phyloP scores from a whole-genome alignment of 1,140 invertebrate genomes.

The Zaprionus gabonicus region DNA sequence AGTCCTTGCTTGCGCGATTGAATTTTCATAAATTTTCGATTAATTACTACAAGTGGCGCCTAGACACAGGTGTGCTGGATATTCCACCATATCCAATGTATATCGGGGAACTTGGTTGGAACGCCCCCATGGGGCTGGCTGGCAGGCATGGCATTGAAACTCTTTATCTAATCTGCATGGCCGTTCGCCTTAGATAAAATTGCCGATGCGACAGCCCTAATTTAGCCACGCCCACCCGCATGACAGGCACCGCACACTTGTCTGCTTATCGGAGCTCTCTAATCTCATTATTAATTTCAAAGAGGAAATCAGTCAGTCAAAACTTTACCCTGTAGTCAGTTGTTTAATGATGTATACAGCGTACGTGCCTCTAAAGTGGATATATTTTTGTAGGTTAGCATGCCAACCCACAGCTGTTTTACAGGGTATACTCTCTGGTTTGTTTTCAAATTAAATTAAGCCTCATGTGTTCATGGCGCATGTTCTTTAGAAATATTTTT shows the following conservation, averaged over 20 bases:
- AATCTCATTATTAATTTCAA: neutral
- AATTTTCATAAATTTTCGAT: slow-evolving; percentile 3
- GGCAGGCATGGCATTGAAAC: neutral
- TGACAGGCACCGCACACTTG: neutral
- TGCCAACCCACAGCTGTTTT: neutral
- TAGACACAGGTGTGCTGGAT: neutral
- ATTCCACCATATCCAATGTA: neutral
- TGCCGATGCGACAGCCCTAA: neutral
- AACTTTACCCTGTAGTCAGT: neutral
- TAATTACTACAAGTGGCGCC: neutral
- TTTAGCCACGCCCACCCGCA: neutral
- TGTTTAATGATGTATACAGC: too few species aligned
- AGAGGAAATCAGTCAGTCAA: neutral
- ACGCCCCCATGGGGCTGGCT: neutral
- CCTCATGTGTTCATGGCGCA: slow-evolving; percentile 10
- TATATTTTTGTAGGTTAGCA: neutral
- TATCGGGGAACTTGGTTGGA: neutral
- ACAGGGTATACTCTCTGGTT: slow-evolving; percentile 4
- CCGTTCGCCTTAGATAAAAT: slow-evolving; percentile 1
- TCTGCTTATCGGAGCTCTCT: slow-evolving; percentile 4
- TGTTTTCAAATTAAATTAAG: slow-evolving; percentile 2
- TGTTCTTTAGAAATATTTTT: slow-evolving; percentile 45
- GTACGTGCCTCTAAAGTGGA: too few species aligned
- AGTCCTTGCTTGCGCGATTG: neutral
- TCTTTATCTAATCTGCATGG: slow-evolving; percentile 8